These are phyloP conservation scores for Actias luna DNA, from an alignment of 2,888 invertebrate species.

Conservation along the genomic window DNA sequence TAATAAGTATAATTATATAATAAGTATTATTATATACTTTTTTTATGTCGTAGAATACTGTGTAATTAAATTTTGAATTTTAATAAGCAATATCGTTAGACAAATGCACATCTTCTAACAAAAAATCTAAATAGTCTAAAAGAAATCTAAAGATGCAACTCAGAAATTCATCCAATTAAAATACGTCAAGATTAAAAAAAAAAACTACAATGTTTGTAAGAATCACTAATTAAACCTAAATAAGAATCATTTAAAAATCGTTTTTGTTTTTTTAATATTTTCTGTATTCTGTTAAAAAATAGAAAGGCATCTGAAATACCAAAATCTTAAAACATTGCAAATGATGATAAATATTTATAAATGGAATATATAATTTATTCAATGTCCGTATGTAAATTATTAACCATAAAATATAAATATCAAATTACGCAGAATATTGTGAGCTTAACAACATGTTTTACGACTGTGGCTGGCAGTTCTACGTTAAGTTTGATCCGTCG, in stretches of 20 bases:
- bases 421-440: neutral
- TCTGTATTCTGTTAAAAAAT: neutral
- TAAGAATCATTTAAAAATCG: neutral
- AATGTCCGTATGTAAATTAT: neutral
- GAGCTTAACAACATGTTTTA: neutral
- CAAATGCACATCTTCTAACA: too few species aligned
- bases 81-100: too few species aligned
- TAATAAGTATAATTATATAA: too few species aligned
- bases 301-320: neutral
- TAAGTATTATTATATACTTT: too few species aligned
- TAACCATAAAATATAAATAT: neutral
- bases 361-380: neutral
- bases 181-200: too few species aligned
- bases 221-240: neutral
- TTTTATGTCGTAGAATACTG: too few species aligned
- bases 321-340: neutral
- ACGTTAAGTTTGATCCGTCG: constrained; percentile 1
- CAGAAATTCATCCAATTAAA: too few species aligned
- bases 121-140: too few species aligned
- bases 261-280: neutral
- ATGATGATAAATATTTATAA: neutral
- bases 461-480: neutral
- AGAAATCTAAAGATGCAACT: too few species aligned
- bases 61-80: too few species aligned
- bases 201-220: too few species aligned